Conservation (phyloP, 2,888 invertebrate genomes). For the Phymatocera aterrima region DNA sequence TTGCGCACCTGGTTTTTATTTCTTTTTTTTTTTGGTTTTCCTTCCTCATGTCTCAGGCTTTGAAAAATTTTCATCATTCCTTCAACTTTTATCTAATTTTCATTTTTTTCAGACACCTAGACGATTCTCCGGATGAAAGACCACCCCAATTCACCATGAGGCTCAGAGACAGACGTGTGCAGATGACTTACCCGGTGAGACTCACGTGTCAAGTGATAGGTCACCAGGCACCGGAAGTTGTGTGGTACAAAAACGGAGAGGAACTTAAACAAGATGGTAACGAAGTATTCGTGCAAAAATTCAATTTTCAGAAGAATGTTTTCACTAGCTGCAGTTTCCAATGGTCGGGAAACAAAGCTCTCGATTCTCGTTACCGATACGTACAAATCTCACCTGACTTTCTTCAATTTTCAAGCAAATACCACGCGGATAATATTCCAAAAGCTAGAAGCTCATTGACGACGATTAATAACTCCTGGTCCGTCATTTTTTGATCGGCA, state of each 20-base stretch:
- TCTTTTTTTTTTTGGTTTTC: too few species aligned
- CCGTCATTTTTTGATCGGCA: not conserved
- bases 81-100: not conserved
- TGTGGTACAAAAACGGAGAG: constrained; percentile 90
- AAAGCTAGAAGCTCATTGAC: not conserved
- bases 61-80: not conserved
- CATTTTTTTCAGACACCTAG: constrained; percentile 62
- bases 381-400: too few species aligned
- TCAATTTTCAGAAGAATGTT: too few species aligned
- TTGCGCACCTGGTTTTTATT: too few species aligned
- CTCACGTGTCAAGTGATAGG: constrained; percentile 91
- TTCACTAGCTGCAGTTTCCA: too few species aligned
- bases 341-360: too few species aligned
- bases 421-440: not conserved
- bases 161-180: constrained; percentile 88
- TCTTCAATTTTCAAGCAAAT: not conserved
- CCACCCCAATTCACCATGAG: constrained; percentile 92
- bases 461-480: not conserved
- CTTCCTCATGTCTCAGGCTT: too few species aligned
- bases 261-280: constrained; percentile 79
- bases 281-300: too few species aligned
- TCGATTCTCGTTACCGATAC: too few species aligned
- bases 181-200: constrained; percentile 88
- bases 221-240: constrained; percentile 83
- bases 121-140: constrained; percentile 74